Conservation (phyloP, 1,140 invertebrate species). For the Nautilus pompilius region DNA sequence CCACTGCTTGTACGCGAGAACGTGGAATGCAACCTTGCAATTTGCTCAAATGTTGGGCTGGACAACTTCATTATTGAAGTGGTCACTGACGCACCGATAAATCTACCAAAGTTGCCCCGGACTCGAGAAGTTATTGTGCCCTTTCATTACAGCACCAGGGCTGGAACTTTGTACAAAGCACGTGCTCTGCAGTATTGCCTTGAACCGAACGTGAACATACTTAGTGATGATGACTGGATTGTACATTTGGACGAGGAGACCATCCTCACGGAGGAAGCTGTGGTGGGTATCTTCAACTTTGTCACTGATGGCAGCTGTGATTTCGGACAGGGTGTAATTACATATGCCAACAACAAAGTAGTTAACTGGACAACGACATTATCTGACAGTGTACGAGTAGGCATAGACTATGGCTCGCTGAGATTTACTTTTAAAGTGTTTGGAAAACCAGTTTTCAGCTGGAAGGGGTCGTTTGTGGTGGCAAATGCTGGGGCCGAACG, state of each 20-base stretch:
- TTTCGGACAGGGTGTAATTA: conserved; percentile 95
- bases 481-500: conserved; percentile 81
- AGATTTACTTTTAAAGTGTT: conserved; percentile 89
- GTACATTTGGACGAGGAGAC: conserved; percentile 98
- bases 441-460: conserved; percentile 92
- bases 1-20: conserved; percentile 85
- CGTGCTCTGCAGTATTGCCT: conserved; percentile 93
- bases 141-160: conserved; percentile 77
- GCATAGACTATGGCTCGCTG: conserved; percentile 86
- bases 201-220: conserved; percentile 82
- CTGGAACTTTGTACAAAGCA: conserved; percentile 91
- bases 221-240: conserved; percentile 90
- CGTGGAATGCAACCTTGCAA: conserved; percentile 82
- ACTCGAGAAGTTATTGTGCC: conserved; percentile 84
- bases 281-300: conserved; percentile 90
- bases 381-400: conserved; percentile 93
- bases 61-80: conserved; percentile 97
- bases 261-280: conserved; percentile 84
- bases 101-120: conserved; percentile 68
- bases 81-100: conserved; percentile 86
- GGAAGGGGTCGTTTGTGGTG: conserved; percentile 69
- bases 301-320: conserved; percentile 87
- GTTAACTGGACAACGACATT: conserved; percentile 96
- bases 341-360: conserved; percentile 91
- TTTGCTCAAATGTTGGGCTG: conserved; percentile 82